Percentiles rank a stretch among this genome's conserved stretches.
These are phyloP conservation scores for Laterallus jamaicensis DNA, from an alignment of 2,113 vertebrate genomes.

Conservation along the genomic window DNA sequence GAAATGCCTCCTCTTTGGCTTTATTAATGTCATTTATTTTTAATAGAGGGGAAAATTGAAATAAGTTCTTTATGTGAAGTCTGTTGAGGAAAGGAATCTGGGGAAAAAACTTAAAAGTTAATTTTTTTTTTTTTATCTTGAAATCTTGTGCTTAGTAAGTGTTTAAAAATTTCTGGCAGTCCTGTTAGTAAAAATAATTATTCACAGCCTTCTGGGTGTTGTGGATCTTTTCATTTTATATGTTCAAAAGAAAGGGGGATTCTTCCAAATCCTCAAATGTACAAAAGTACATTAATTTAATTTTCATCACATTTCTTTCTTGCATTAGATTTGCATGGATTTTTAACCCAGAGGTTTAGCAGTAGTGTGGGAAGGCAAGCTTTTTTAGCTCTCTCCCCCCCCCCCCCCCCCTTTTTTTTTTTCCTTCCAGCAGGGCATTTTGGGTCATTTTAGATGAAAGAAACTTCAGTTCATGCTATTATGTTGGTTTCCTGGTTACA, in stretches of 20 bases:
- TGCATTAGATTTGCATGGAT: constrained; percentile 60
- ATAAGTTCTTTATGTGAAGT: constrained; percentile 61
- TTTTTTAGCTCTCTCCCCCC: neutral
- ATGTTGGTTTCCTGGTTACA: constrained; percentile 27
- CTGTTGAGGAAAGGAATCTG: constrained; percentile 61
- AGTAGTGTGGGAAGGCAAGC: neutral
- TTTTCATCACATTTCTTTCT: constrained; percentile 57
- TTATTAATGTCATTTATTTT: constrained; percentile 68
- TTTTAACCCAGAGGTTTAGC: constrained; percentile 46
- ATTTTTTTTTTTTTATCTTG: constrained; percentile 42
- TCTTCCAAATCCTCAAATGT: constrained; percentile 66
- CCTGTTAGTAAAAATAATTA: constrained; percentile 73
- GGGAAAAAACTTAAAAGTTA: constrained; percentile 65
- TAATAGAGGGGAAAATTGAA: constrained; percentile 63
- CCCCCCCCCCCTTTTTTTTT: too few species aligned
- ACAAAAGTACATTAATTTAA: constrained; percentile 64
- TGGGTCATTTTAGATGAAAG: constrained; percentile 55
- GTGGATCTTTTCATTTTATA: constrained; percentile 71
- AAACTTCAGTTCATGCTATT: constrained; percentile 12
- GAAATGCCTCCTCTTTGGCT: constrained; percentile 54
- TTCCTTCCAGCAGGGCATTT: neutral
- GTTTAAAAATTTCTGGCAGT: constrained; percentile 71
- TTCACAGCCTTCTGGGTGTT: constrained; percentile 71
- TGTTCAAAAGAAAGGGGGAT: constrained; percentile 70
- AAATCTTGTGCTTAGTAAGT: constrained; percentile 70